These are phyloP conservation scores for Haemorhous mexicanus DNA, from an alignment of 2,113 vertebrate species.

Conservation along the genomic window DNA sequence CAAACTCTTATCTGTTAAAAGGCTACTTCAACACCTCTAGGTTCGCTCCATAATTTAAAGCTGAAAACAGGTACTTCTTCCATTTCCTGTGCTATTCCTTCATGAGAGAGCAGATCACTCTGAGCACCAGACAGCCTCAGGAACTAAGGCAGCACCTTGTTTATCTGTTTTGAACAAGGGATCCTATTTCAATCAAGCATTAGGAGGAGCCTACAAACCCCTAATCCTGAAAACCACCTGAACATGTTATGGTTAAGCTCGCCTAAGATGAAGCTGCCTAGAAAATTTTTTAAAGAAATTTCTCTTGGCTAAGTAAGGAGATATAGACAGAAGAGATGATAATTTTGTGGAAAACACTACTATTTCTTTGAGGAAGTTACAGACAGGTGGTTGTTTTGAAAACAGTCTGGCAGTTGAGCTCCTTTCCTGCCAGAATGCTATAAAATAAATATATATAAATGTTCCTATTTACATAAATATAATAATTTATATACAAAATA, in stretches of 20 bases:
- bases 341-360: background rate
- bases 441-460: background rate
- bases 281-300: background rate
- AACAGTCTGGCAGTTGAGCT: background rate
- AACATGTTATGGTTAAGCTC: background rate
- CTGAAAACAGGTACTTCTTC: background rate
- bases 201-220: background rate
- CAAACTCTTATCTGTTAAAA: background rate
- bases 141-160: background rate
- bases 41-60: background rate
- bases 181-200: background rate
- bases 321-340: background rate
- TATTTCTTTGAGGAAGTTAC: background rate
- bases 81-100: background rate
- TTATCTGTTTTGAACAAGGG: background rate
- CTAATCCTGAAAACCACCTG: background rate
- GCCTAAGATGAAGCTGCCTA: background rate
- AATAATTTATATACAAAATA: background rate
- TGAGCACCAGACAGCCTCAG: background rate
- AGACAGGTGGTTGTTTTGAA: background rate
- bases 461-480: background rate
- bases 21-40: background rate
- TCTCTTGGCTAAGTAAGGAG: background rate
- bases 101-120: background rate
- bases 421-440: background rate